Conservation (phyloP, 2,113 vertebrate genomes). For the Murina feae region DNA sequence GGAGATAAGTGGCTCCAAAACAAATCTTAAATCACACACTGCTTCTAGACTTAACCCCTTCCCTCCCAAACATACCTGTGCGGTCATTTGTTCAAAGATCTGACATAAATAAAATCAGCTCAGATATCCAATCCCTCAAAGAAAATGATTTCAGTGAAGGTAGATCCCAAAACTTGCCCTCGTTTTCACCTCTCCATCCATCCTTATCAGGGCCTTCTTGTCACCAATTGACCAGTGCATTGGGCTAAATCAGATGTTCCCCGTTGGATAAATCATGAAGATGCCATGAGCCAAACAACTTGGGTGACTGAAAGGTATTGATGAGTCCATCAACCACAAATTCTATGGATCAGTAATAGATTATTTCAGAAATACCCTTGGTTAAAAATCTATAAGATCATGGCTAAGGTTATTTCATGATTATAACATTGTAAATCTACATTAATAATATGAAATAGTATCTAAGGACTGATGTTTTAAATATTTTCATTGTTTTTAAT, state of each 20-base stretch:
- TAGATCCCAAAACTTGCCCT: slow-evolving; percentile 73
- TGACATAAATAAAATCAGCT: slow-evolving; percentile 66
- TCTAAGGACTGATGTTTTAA: background rate
- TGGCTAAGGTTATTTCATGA: background rate
- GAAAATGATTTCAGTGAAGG: slow-evolving; percentile 20
- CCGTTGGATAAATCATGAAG: background rate
- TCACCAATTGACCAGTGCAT: background rate
- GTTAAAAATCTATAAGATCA: background rate
- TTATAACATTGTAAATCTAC: background rate
- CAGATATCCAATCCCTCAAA: slow-evolving; percentile 68
- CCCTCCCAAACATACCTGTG: slow-evolving; percentile 39
- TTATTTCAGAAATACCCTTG: background rate
- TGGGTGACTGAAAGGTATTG: background rate
- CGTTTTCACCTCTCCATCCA: slow-evolving; percentile 68
- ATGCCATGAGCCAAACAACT: background rate
- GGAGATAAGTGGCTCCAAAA: slow-evolving; percentile 34
- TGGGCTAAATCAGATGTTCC: background rate
- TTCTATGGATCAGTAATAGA: background rate
- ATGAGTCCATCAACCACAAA: background rate
- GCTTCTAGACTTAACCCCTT: slow-evolving; percentile 8
- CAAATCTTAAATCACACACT: slow-evolving; percentile 30
- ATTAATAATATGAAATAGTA: background rate
- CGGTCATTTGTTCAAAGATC: slow-evolving; percentile 62
- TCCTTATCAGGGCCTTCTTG: slow-evolving; percentile 27
- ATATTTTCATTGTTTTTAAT: background rate